Evolutionary conservation across 2,888 invertebrate species (phyloP).

Genomic region (Pomacea canaliculata): DNA sequence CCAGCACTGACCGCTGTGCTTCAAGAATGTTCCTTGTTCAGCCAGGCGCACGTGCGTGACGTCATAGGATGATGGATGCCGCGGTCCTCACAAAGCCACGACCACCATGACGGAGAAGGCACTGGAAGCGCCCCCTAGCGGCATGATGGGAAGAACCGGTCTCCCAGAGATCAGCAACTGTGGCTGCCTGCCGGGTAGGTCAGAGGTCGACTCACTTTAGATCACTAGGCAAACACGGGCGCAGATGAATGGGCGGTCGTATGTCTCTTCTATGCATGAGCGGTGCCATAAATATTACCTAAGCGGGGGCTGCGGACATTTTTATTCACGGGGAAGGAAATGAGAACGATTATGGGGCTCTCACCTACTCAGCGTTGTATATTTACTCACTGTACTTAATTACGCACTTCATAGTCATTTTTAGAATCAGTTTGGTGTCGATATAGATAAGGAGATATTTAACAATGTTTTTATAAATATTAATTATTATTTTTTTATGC

Average conservation of each 20-base stretch:
- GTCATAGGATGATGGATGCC: not conserved
- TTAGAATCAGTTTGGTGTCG: too few species aligned
- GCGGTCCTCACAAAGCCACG: not conserved
- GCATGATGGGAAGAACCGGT: not conserved
- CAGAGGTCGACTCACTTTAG: not conserved
- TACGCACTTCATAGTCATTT: too few species aligned
- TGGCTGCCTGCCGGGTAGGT: not conserved
- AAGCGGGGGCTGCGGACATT: too few species aligned
- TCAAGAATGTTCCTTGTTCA: too few species aligned
- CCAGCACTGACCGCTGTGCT: too few species aligned
- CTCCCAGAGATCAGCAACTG: not conserved
- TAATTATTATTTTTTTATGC: too few species aligned
- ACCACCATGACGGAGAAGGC: conserved; percentile 11
- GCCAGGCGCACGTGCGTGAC: not conserved
- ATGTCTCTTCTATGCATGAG: not conserved
- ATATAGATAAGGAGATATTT: too few species aligned
- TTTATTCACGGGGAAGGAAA: too few species aligned
- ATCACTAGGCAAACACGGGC: not conserved
- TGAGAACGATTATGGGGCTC: too few species aligned
- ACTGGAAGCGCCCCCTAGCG: not conserved
- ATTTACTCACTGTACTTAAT: too few species aligned
- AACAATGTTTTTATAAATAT: too few species aligned
- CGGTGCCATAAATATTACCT: not conserved
- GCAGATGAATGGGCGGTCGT: not conserved
- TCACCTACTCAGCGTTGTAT: too few species aligned